A percentile compares a stretch with the other conserved stretches of the same genome.
Evolutionary conservation across 2,797 vertebrate species (phyloP).

Genomic region (Poeciliopsis turneri): DNA sequence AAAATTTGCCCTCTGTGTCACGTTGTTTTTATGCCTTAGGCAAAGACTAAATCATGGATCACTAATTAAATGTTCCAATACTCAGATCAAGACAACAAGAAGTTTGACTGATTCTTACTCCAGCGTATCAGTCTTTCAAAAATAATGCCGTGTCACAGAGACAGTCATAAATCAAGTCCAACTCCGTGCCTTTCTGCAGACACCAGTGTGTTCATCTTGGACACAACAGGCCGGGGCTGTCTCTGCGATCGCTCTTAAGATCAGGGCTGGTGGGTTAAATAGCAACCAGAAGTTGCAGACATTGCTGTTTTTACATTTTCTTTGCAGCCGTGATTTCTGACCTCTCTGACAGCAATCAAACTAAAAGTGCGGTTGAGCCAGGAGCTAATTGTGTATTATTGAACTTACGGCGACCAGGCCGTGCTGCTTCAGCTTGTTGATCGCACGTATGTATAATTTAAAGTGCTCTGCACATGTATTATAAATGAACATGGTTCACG

Average conservation of each 20-base stretch:
- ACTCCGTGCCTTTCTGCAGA: neutral
- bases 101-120: neutral
- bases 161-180: neutral
- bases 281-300: slow-evolving; percentile 22
- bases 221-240: slow-evolving; percentile 24
- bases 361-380: slow-evolving; percentile 57
- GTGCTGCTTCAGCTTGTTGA: slow-evolving; percentile 69
- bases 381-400: slow-evolving; percentile 73
- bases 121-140: neutral
- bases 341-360: slow-evolving; percentile 68
- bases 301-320: slow-evolving; percentile 2
- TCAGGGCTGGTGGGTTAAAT: slow-evolving; percentile 33
- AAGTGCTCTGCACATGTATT: slow-evolving; percentile 68
- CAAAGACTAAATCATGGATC: neutral
- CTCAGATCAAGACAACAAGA: neutral
- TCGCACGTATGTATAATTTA: slow-evolving; percentile 72
- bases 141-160: neutral
- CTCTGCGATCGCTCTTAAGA: slow-evolving; percentile 33
- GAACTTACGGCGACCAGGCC: slow-evolving; percentile 61
- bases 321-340: slow-evolving; percentile 46
- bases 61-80: neutral
- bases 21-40: neutral
- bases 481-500: slow-evolving; percentile 61
- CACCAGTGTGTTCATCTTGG: neutral
- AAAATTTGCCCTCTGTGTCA: neutral